These are phyloP conservation scores for Tridacna gigas DNA, from an alignment of 2,888 invertebrate genomes.

Conservation along the genomic window DNA sequence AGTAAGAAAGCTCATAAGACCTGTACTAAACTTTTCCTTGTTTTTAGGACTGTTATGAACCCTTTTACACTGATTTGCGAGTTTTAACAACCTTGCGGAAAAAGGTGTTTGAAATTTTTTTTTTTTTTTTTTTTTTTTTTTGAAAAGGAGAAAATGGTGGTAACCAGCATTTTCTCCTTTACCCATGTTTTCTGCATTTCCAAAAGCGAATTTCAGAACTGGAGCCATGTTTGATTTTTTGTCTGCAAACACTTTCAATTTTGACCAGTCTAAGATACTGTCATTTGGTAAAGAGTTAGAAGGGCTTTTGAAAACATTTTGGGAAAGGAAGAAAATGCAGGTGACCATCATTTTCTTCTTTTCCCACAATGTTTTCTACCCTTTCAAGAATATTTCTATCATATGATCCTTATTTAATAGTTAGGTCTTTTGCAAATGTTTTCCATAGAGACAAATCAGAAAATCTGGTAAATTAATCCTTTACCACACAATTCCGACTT, in stretches of 20 bases:
- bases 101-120: background rate
- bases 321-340: background rate
- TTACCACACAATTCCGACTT: background rate
- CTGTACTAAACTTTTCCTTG: too few species aligned
- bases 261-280: too few species aligned
- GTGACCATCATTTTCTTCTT: background rate
- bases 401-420: background rate
- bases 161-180: background rate
- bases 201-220: background rate
- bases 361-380: slow-evolving; percentile 12
- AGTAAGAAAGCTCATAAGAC: too few species aligned
- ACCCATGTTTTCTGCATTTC: too few species aligned
- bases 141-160: background rate
- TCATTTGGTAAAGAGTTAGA: too few species aligned
- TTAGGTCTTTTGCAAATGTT: background rate
- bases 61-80: background rate
- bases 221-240: background rate
- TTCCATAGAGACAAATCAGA: background rate
- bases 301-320: background rate
- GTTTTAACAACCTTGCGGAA: background rate
- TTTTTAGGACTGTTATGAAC: too few species aligned
- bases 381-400: too few species aligned
- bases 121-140: background rate
- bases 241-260: too few species aligned
- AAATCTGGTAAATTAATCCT: background rate